A percentile compares a stretch with the other conserved stretches of the same genome.
phyloP scores from a whole-genome alignment of 2,113 vertebrate genomes.

The Catharus fuscescens region DNA sequence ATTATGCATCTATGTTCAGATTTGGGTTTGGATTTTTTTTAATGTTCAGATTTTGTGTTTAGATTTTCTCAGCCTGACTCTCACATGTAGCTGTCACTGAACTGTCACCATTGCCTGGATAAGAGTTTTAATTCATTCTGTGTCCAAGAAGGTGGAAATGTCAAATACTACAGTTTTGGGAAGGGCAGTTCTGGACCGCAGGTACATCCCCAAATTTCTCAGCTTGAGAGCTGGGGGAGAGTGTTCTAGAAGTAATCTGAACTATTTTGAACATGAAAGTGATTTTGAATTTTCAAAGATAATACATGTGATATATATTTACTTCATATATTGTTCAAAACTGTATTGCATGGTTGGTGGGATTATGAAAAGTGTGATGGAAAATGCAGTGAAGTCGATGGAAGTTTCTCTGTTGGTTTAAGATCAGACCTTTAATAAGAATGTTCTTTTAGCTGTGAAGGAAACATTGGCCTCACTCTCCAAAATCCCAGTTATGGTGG shows the following conservation, averaged over 20 bases:
- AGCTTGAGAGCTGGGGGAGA: neutral
- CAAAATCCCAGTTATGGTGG: neutral
- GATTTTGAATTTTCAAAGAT: neutral
- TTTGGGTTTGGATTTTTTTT: neutral
- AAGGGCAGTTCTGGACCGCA: neutral
- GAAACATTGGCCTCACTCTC: neutral
- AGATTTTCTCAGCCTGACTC: neutral
- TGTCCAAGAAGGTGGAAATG: neutral
- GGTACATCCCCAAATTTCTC: neutral
- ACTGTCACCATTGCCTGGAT: neutral
- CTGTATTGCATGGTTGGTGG: neutral
- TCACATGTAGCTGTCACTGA: neutral
- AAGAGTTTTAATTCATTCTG: neutral
- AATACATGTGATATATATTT: neutral
- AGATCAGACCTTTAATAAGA: neutral
- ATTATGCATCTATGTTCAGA: neutral
- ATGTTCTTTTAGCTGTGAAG: rapidly evolving
- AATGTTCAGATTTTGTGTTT: neutral
- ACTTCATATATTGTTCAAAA: neutral
- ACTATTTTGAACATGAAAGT: neutral
- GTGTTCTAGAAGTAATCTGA: neutral
- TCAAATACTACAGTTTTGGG: neutral
- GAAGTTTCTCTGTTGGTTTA: neutral
- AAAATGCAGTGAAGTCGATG: neutral
- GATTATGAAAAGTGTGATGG: neutral